phyloP scores from a whole-genome alignment of 2,797 vertebrate genomes.

The Pseudopleuronectes americanus region DNA sequence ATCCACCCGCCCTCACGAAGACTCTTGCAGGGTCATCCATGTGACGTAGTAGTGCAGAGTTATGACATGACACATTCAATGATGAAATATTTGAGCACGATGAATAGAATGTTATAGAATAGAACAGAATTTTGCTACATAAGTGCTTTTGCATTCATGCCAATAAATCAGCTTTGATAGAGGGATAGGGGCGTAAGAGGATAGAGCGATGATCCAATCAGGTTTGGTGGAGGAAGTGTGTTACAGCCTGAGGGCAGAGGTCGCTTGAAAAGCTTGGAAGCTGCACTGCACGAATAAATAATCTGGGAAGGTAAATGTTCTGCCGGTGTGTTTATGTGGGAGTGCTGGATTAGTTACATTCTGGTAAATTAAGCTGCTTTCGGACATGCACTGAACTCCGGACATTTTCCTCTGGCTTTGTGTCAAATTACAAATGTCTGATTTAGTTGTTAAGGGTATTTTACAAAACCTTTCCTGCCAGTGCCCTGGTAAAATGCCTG shows the following conservation, averaged over 20 bases:
- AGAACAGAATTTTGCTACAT: too few species aligned
- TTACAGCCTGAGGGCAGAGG: slow-evolving; percentile 30
- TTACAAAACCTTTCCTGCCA: too few species aligned
- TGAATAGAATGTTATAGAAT: too few species aligned
- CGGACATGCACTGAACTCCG: too few species aligned
- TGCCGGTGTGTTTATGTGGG: slow-evolving; percentile 13
- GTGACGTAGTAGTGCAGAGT: too few species aligned
- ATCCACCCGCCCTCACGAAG: slow-evolving; percentile 16
- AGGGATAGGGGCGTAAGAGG: slow-evolving; percentile 58
- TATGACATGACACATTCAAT: too few species aligned
- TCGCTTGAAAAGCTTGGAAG: too few species aligned
- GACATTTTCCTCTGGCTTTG: too few species aligned
- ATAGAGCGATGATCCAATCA: slow-evolving; percentile 73
- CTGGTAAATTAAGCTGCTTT: neutral
- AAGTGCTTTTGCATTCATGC: slow-evolving; percentile 52
- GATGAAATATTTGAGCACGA: too few species aligned
- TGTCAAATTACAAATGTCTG: too few species aligned
- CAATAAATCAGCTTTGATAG: slow-evolving; percentile 65
- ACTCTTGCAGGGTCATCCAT: slow-evolving; percentile 1
- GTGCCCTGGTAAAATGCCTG: too few species aligned
- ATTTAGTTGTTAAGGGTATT: too few species aligned
- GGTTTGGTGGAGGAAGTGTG: slow-evolving; percentile 52
- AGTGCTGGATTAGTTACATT: slow-evolving; percentile 21
- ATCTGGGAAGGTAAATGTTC: slow-evolving; percentile 33
- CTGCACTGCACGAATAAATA: neutral